phyloP scores from a whole-genome alignment of 2,888 invertebrate species.

The Drosophila pseudotalamancana region DNA sequence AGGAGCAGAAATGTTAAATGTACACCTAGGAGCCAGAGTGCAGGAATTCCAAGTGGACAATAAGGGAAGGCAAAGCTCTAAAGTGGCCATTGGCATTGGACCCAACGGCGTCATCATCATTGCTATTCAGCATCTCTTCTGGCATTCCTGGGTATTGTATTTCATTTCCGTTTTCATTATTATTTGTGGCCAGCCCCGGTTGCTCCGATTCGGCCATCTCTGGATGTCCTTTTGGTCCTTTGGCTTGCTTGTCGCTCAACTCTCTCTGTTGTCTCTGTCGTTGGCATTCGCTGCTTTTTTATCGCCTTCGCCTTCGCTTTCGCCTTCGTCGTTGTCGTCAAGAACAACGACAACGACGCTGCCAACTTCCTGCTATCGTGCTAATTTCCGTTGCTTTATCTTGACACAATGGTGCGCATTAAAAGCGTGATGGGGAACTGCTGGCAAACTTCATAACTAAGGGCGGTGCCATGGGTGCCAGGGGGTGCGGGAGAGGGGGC shows the following conservation, averaged over 20 bases:
- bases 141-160: constrained; percentile 78
- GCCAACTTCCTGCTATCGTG: constrained; percentile 83
- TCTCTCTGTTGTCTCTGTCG: constrained; percentile 40
- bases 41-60: constrained; percentile 8
- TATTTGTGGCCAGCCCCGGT: constrained; percentile 71
- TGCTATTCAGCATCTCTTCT: constrained; percentile 53
- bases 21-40: constrained; percentile 12
- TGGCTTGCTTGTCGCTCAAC: constrained; percentile 51
- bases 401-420: constrained; percentile 84
- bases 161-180: constrained; percentile 83
- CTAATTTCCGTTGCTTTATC: constrained; percentile 84
- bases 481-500: too few relatives aligned
- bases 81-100: constrained; percentile 40
- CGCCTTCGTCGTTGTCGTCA: constrained; percentile 36
- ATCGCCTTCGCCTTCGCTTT: constrained; percentile 35
- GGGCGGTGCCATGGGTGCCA: constrained; percentile 30
- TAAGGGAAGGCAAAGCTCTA: constrained; percentile 21
- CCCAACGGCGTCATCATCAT: constrained; percentile 18
- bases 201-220: constrained; percentile 24
- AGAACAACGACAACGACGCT: constrained; percentile 76
- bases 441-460: constrained; percentile 63
- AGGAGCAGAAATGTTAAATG: background rate
- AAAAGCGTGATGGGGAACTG: constrained; percentile 67
- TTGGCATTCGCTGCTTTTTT: constrained; percentile 46
- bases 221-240: constrained; percentile 34